Evolutionary conservation across 2,113 vertebrate genomes (phyloP).

Genomic region (Pao palembangensis): DNA sequence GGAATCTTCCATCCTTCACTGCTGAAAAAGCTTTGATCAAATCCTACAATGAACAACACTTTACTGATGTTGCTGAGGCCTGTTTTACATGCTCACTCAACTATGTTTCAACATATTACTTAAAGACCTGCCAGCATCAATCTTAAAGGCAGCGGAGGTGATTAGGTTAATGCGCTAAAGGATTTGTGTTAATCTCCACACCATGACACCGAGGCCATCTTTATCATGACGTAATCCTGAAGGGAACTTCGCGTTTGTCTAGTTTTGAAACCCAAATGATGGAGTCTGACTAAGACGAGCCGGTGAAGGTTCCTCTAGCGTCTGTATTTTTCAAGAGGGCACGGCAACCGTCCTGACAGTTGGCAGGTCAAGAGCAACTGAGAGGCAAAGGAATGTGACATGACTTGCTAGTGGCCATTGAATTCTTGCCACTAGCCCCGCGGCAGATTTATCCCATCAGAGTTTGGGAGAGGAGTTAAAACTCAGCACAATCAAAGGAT

Average conservation of each 20-base stretch:
- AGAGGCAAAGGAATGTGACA: conserved; percentile 32
- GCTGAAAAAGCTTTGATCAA: too few species aligned
- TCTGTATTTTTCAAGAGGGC: conserved; percentile 48
- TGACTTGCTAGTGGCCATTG: conserved; percentile 7
- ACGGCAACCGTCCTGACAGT: conserved; percentile 40
- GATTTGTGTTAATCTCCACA: conserved; percentile 49
- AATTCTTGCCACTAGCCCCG: conserved; percentile 2
- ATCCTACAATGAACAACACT: too few species aligned
- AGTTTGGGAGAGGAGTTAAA: not conserved
- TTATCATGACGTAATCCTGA: conserved; percentile 12
- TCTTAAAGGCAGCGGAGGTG: conserved; percentile 35
- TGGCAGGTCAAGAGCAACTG: conserved; percentile 13
- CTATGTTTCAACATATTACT: conserved; percentile 42
- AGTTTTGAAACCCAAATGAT: conserved; percentile 35
- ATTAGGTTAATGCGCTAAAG: conserved; percentile 49
- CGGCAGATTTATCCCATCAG: conserved; percentile 59
- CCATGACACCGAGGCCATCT: conserved; percentile 45
- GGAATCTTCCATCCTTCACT: too few species aligned
- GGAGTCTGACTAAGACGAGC: conserved; percentile 2
- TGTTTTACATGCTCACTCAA: not conserved
- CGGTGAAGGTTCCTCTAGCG: conserved; percentile 16
- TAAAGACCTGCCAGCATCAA: conserved; percentile 40
- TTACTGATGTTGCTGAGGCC: not conserved
- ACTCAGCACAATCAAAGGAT: not conserved
- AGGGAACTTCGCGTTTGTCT: conserved; percentile 41